These are phyloP conservation scores for Oplegnathus fasciatus DNA, from an alignment of 2,113 vertebrate genomes.

Conservation along the genomic window DNA sequence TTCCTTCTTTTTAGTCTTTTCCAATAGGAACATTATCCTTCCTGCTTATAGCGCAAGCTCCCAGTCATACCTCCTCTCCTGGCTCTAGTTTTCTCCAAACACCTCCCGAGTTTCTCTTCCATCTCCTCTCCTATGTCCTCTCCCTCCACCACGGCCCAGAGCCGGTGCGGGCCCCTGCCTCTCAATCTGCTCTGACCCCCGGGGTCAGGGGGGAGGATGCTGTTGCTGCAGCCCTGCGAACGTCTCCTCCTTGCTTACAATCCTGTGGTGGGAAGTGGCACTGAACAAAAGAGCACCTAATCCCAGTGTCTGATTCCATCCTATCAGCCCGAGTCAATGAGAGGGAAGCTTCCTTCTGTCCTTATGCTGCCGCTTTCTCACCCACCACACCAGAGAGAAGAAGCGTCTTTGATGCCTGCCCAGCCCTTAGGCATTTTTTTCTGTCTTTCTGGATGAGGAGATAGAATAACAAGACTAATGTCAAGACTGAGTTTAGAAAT, in stretches of 20 bases:
- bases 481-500: conserved; percentile 83
- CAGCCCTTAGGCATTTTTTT: conserved; percentile 83
- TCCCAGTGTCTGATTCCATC: conserved; percentile 88
- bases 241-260: conserved; percentile 83
- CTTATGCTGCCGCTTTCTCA: conserved; percentile 79
- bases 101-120: conserved; percentile 21
- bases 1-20: conserved; percentile 24
- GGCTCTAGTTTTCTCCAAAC: conserved; percentile 24
- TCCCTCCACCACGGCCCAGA: conserved; percentile 26
- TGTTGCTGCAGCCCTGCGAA: conserved; percentile 73
- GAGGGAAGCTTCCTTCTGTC: conserved; percentile 85
- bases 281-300: conserved; percentile 85
- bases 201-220: conserved; percentile 77
- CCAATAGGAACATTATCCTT: neutral
- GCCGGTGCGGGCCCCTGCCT: conserved; percentile 59
- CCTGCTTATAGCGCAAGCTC: neutral
- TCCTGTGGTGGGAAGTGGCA: conserved; percentile 85
- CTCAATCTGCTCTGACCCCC: conserved; percentile 73
- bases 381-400: conserved; percentile 79
- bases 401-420: conserved; percentile 84
- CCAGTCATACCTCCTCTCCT: neutral
- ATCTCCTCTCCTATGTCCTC: conserved; percentile 36
- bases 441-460: conserved; percentile 82
- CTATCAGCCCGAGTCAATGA: conserved; percentile 84
- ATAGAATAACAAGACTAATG: conserved; percentile 86